Base-by-base conservation (phyloP, 2,888 invertebrate species). In the Stramonita haemastoma region DNA sequence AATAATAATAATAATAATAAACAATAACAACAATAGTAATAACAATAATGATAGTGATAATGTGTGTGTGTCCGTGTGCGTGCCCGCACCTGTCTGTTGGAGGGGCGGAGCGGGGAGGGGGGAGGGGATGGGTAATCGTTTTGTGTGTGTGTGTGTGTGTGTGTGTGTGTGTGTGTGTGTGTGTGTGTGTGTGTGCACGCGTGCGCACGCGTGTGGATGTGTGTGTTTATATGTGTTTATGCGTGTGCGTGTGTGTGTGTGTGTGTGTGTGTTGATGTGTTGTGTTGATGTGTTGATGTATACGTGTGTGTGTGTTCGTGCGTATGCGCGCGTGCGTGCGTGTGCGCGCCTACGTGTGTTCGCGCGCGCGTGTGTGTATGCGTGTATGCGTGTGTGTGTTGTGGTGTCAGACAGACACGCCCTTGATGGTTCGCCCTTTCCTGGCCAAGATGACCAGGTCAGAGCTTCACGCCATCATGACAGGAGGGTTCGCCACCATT, bases 401-500 rank as follows among this genome's bases (percentile, higher is more conserved):
- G 34, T 22, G 17, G 19, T 22, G 46, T 46, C 96, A 98, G 98
- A 97, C 98, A 0, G 99, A 99, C 96, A 98, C 98, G 6, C 98
- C 98, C 0, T 96, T 99, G 86, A 96, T 99, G 89, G 97, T 99
- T 89, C 97, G 98, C 94, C 99, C 99, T 0, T 99, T 98, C 94
- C 96, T 99, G 19, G 95, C 97, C n/a, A 96, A 97, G 90, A 97
- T 99, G 95, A 99, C 99, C 0, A 97, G 97, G 46, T 99, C 99
- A 0, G 99, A 99, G 96, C 96, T 99, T 0, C 98, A 99, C 95
- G 97, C 99, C 0, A 97, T 99, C 22, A 98, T 99, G 98, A 97
- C 98, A 0, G 98, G 98, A 0, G 99, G 99, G 8, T 99, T 99
- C 96, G 98, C 99, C 0, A 98, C 99, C 0, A 98, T 99, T 17